phyloP scores from a whole-genome alignment of 2,797 vertebrate species.

The Tragopan temminckii region DNA sequence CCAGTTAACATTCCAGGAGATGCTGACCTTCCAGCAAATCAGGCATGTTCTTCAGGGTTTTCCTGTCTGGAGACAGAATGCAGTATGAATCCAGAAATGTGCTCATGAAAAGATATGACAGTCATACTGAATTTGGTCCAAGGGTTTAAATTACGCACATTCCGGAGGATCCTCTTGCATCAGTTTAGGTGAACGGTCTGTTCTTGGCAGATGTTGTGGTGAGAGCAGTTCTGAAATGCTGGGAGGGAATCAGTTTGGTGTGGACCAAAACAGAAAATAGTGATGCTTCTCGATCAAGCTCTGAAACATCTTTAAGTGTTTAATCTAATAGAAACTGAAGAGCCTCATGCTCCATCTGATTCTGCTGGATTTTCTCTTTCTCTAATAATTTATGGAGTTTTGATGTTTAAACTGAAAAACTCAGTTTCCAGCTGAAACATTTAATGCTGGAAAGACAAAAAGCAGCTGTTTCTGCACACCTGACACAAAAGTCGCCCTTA shows the following conservation, averaged over 20 bases:
- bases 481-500: neutral
- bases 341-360: neutral
- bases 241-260: neutral
- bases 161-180: neutral
- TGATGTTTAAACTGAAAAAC: neutral
- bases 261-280: neutral
- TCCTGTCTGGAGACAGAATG: neutral
- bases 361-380: neutral
- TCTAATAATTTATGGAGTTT: neutral
- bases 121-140: neutral
- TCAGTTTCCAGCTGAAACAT: neutral
- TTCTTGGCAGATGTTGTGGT: neutral
- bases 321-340: neutral
- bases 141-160: neutral
- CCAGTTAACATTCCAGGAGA: fast-evolving
- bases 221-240: neutral
- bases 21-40: neutral
- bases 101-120: neutral
- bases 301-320: neutral
- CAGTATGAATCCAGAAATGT: neutral
- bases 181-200: neutral
- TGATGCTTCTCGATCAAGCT: neutral
- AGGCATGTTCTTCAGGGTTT: neutral
- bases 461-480: neutral
- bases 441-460: neutral